Evolutionary conservation across 2,888 invertebrate species (phyloP), one percentile per base, ranked within the genome.

Genomic region (Xestia xanthographa): DNA sequence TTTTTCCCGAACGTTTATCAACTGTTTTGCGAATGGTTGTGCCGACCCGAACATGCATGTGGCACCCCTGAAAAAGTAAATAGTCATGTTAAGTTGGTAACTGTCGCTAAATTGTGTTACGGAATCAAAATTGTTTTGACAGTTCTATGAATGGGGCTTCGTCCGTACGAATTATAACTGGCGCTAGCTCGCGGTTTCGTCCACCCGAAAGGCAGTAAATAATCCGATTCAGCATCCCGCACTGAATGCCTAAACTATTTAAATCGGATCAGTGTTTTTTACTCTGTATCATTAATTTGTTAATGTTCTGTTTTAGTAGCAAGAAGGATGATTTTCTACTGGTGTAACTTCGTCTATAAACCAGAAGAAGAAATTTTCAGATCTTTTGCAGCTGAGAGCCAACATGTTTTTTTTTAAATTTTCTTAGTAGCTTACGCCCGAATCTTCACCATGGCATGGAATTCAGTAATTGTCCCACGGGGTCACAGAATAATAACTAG

Each of bases 121-220:
- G 8, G n/a, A 63, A 63, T 41, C 38, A 38, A 63, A 41, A 41
- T 63, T 63, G 63, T 63, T 63, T 41, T 41, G 63, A 63, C 63
- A 63, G 63, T 63, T 63, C 63, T 2, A 41, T 63, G 63, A 63
- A 63, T 63, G 63, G 63, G 63, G 41, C n/a, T 41, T n/a, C 63
- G 63, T 63, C n/a, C n/a, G 8, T 41, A n/a, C 41, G n/a, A 63
- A 63, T 63, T 63, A n/a, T n/a, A n/a, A 41, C 14, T 41, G n/a
- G n/a, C 29, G n/a, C 62, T n/a, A 14, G 63, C 14, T n/a, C n/a
- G 38, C 38, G 62, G 62, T n/a, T n/a, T 63, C 38, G 62, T 63
- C n/a, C 2, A 8, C 38, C 9, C 20, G 34, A 34, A 38, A 29
- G 11, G 22, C 34, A 11, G 41, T 63, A 63, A 63, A 41, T 63